Conservation (phyloP, 2,797 vertebrate species). For the Argya squamiceps region DNA sequence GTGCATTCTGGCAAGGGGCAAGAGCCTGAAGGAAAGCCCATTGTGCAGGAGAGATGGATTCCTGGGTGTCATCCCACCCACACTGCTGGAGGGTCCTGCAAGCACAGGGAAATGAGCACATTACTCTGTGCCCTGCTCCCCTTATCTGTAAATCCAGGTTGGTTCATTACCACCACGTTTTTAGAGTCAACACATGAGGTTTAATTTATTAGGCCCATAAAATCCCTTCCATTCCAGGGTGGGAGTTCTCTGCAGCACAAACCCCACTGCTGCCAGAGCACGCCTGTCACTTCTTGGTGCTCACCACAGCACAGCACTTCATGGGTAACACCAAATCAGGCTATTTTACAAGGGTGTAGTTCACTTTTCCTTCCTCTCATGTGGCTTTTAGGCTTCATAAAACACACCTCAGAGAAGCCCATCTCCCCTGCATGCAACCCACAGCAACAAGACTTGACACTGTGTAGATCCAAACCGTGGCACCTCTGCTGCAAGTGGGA, state of each 20-base stretch:
- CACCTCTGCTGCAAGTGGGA: not conserved
- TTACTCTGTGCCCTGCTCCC: not conserved
- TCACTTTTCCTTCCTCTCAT: not conserved
- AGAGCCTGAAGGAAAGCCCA: not conserved
- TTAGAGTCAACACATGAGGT: not conserved
- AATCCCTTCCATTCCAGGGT: not conserved
- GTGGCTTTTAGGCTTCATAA: not conserved
- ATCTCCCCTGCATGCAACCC: not conserved
- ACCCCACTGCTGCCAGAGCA: conserved; percentile 38
- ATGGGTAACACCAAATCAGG: not conserved
- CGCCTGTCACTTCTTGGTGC: not conserved
- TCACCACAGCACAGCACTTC: not conserved
- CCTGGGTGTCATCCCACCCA: not conserved
- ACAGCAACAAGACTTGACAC: not conserved
- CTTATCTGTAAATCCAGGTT: conserved; percentile 21
- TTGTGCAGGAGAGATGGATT: not conserved
- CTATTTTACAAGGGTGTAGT: not conserved
- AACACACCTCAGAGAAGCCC: not conserved
- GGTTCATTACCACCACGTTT: not conserved
- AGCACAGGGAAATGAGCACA: not conserved
- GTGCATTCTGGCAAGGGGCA: not conserved
- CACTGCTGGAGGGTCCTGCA: not conserved
- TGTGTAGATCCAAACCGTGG: not conserved
- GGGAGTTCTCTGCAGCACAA: conserved; percentile 4
- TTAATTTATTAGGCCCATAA: conserved; percentile 57